Base-by-base conservation (phyloP, 2,113 vertebrate genomes). In the Pipra filicauda region DNA sequence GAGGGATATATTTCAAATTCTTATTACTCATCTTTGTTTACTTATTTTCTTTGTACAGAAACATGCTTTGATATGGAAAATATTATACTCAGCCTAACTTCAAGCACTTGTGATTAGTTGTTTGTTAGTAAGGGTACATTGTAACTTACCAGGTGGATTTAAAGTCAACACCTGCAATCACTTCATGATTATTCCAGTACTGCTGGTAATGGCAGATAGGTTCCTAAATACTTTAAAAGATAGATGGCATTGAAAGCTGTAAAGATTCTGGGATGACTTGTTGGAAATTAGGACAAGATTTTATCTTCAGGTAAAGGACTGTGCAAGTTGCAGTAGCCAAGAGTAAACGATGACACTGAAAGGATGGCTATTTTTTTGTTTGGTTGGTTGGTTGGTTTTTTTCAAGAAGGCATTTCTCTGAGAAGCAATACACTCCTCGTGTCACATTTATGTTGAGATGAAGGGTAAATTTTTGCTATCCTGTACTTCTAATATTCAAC, bases 21-120 rank as follows among this genome's bases (percentile, higher is more conserved):
- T 80, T 89, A 66, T 66, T 91, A 76, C 28, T 91, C 30, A 52
- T 61, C 37, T 88, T 88, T 84, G 66, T 85, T 96, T 86, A 51
- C 54, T 80, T 84, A 57, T 46, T 61, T 48, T 91, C 61, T 81
- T 93, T 86, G 67, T 61, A 67, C 8, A 52, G 39, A 62, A 92
- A 62, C 15, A 41, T 48, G 30, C 73, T 91, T 96, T 91, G 86
- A 89, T 86, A 88, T n/a, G 43, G 75, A 67, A 94, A 88, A 37
- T 8, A 17, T 26, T 77, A 39, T 11, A 18, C 33, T 69, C 66
- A 70, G 74, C 44, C 54, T 41, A 65, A 19, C 31, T 89, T 91
- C 88, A 87, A 95, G 85, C 81, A 7, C 39, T 26, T 89, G 22
- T n/a, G 22, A 28, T 54, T 51, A 83, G 55, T 44, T 11, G 3